Base-by-base conservation (phyloP, 2,113 vertebrate species). In the Prionailurus bengalensis region DNA sequence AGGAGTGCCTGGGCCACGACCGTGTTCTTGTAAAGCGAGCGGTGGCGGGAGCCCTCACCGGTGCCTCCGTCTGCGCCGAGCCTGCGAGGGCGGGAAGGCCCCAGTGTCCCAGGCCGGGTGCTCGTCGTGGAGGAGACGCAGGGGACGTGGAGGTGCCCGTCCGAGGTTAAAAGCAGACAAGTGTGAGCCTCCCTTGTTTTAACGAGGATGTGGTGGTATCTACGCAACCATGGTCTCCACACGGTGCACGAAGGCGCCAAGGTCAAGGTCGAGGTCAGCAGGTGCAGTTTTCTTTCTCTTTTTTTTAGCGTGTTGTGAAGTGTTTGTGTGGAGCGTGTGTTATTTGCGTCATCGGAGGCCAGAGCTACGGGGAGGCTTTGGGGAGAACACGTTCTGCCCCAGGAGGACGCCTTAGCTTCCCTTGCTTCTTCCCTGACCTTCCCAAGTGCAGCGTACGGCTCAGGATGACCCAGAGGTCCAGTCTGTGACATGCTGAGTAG, bases 401-500 rank as follows among this genome's bases (percentile, higher is more conserved):
- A 16, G 42, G 42, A 7, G 4, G 74, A 16, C 14, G 27, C 74
- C 45, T 48, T 48, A 31, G 15, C 73, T 48, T 76, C 39, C 25
- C 3, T 14, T 19, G 68, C 39, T 4, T 45, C 39, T 45, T 14
- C 15, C 42, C 74, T 16, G 27, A 48, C 1, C 42, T 76, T 33
- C 42, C 42, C 42, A 48, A 48, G 42, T 9, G 42, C 7, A 4
- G 3, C 7, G 14, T 3, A 4, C 0, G 74, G 42, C 42, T 16
- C 74, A 76, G 74, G 74, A 8, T 8, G 42, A 48, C 25, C 25
- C 14, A 45, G 74, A 7, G 39, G 25, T 45, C 25, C 11, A 4
- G 27, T 29, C 39, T 76, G 27, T 48, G 74, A 48, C 14, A 29
- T 15, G 45, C 12, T 27, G 13, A 45, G 16, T 29, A 76, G 73